Percentiles rank a stretch among this genome's conserved stretches.
These are phyloP conservation scores for Epizoanthus scotinus DNA, from an alignment of 92 coral and sea anemone species.

Conservation along the genomic window DNA sequence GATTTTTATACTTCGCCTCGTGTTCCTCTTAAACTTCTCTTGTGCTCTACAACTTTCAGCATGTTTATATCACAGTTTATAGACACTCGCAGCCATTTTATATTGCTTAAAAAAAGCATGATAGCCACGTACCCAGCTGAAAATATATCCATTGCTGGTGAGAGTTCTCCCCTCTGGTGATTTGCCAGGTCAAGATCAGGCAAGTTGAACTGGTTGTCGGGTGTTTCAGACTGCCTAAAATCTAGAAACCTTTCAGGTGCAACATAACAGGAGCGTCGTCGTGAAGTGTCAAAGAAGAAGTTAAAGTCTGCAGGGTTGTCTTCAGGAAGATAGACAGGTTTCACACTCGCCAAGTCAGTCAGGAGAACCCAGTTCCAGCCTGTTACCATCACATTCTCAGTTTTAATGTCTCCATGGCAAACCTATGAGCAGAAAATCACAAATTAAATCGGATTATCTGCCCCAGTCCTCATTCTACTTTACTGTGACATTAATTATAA, in stretches of 20 bases:
- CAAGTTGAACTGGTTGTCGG: slow-evolving; percentile 54
- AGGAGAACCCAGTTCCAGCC: slow-evolving; percentile 97
- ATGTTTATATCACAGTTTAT: no score
- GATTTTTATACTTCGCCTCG: no score
- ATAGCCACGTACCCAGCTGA: slow-evolving; percentile 76
- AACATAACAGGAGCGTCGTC: slow-evolving; percentile 93
- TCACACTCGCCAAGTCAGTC: slow-evolving; percentile 92
- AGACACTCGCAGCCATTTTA: no score
- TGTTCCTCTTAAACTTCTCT: no score
- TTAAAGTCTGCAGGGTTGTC: slow-evolving; percentile 98
- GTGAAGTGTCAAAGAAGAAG: slow-evolving; percentile 96
- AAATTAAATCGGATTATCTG: neutral
- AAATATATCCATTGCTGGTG: slow-evolving; percentile 96
- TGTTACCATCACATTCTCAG: slow-evolving; percentile 95
- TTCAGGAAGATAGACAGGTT: slow-evolving; percentile 93
- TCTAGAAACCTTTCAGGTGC: slow-evolving; percentile 97
- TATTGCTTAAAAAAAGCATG: no score
- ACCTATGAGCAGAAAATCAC: slow-evolving; percentile 57
- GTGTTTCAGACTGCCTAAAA: slow-evolving; percentile 70
- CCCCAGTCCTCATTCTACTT: neutral
- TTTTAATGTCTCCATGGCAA: slow-evolving; percentile 97
- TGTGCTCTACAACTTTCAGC: no score
- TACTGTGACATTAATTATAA: no score
- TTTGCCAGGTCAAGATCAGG: slow-evolving; percentile 88
- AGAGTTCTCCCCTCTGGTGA: slow-evolving; percentile 78